Conservation (phyloP, 2,888 invertebrate genomes). For the Scaptomyza caliginosa region DNA sequence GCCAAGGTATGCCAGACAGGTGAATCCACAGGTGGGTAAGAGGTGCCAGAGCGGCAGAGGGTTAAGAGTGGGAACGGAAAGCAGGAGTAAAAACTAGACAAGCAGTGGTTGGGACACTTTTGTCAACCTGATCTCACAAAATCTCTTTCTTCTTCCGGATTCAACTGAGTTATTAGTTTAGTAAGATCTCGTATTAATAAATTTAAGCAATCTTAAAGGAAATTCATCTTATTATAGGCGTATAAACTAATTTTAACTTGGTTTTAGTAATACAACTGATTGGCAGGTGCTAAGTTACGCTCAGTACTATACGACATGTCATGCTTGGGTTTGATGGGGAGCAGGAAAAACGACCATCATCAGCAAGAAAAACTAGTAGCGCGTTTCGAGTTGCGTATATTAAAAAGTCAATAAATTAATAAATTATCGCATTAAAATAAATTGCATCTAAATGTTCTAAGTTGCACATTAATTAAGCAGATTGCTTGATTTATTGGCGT, state of each 20-base stretch:
- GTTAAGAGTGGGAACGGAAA: background rate
- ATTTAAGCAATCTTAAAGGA: constrained; percentile 52
- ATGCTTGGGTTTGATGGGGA: background rate
- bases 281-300: too few relatives aligned
- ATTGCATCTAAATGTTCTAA: constrained; percentile 84
- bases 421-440: constrained; percentile 84
- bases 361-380: constrained; percentile 24
- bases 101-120: constrained; percentile 66
- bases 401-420: constrained; percentile 84
- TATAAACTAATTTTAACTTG: too few relatives aligned
- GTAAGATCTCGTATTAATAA: too few relatives aligned
- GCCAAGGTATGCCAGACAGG: constrained; percentile 76
- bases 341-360: constrained; percentile 31
- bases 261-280: too few relatives aligned
- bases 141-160: too few relatives aligned
- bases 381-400: constrained; percentile 57
- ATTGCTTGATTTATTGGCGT: constrained; percentile 84
- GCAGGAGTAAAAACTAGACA: background rate
- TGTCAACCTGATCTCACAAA: constrained; percentile 78
- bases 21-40: constrained; percentile 60
- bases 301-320: too few relatives aligned
- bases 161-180: too few relatives aligned
- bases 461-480: constrained; percentile 84
- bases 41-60: constrained; percentile 6
- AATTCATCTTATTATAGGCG: too few relatives aligned